Percentiles rank a stretch among this genome's conserved stretches.
These are phyloP conservation scores for Ceyx margarethae DNA, from an alignment of 2,113 vertebrate species.

Conservation along the genomic window DNA sequence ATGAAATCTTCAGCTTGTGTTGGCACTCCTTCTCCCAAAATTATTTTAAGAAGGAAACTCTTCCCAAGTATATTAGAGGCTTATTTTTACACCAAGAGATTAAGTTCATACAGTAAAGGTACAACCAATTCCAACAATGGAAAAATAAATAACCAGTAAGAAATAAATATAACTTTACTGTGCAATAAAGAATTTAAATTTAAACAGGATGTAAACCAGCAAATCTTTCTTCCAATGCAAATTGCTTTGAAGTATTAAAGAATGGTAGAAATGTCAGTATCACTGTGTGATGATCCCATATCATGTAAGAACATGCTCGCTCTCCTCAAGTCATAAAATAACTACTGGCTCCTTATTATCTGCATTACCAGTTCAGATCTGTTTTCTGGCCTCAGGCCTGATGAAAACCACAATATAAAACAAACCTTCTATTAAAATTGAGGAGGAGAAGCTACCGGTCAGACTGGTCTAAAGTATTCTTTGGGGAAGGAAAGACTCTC, in stretches of 20 bases:
- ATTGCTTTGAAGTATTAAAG: background rate
- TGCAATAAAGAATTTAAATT: background rate
- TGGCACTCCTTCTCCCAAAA: background rate
- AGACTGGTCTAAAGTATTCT: background rate
- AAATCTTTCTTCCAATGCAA: background rate
- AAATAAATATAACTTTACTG: background rate
- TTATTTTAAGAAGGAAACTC: background rate
- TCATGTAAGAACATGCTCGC: background rate
- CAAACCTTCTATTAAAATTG: background rate
- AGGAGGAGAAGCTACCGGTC: background rate
- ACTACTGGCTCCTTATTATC: background rate
- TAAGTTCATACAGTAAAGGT: background rate
- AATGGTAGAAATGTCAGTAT: background rate
- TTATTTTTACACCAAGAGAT: background rate
- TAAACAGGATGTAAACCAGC: background rate
- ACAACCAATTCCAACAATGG: background rate
- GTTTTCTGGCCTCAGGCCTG: background rate
- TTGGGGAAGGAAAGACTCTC: slow-evolving; percentile 22
- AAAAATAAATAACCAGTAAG: background rate
- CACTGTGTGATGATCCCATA: background rate
- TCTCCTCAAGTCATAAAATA: background rate
- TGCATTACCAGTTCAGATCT: slow-evolving; percentile 21
- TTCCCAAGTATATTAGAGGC: background rate
- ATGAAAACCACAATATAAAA: background rate
- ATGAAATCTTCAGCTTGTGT: background rate